phyloP scores from a whole-genome alignment of 2,797 vertebrate genomes.

The Gallinago stenura region DNA sequence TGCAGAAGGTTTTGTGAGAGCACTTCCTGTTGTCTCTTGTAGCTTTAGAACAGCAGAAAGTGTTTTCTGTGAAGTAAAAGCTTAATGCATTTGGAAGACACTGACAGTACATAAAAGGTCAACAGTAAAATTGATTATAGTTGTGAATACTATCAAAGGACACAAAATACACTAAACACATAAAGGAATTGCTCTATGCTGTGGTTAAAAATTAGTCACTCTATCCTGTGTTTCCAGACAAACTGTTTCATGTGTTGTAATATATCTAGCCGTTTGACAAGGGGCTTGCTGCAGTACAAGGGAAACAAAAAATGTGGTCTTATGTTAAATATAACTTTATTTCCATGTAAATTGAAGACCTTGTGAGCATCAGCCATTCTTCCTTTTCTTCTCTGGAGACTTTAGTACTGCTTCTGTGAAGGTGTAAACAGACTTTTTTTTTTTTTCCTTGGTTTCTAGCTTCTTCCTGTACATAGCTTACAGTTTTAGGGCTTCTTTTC shows the following conservation, averaged over 20 bases:
- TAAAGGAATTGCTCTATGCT: neutral
- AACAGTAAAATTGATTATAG: neutral
- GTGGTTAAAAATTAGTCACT: neutral
- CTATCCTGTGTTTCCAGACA: neutral
- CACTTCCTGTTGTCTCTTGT: neutral
- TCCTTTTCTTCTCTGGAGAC: neutral
- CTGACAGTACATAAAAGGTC: neutral
- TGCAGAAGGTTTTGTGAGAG: neutral
- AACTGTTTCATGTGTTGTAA: accelerated
- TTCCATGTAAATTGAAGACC: neutral
- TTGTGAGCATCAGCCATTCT: neutral
- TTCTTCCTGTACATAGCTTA: neutral
- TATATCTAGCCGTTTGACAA: neutral
- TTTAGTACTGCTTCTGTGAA: neutral
- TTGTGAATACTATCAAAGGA: neutral
- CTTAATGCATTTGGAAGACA: neutral
- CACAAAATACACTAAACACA: neutral
- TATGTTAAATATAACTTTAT: neutral
- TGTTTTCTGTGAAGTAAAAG: neutral
- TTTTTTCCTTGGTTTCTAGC: neutral
- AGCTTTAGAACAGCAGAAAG: neutral
- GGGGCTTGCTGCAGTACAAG: neutral
- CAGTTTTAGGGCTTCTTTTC: neutral
- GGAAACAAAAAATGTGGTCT: neutral
- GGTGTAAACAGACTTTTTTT: neutral